Evolutionary conservation across 2,113 vertebrate genomes (phyloP).

Genomic region (Regulus satrapa): DNA sequence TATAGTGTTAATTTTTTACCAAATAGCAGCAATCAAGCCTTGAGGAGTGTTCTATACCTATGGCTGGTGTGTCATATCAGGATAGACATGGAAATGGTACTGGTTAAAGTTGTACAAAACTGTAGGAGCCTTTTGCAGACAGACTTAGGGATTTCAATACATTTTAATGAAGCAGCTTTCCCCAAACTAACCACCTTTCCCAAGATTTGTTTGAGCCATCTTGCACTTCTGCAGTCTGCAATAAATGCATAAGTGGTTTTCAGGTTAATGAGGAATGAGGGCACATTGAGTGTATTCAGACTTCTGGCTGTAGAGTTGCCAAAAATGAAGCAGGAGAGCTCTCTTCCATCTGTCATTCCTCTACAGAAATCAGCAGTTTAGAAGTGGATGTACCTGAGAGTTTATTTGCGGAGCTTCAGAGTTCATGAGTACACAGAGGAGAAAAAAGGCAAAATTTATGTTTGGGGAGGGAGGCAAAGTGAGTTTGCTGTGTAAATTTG

Average conservation of each 20-base stretch:
- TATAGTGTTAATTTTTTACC: neutral
- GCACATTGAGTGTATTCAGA: neutral
- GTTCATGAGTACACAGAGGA: neutral
- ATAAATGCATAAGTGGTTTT: neutral
- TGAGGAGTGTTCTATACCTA: neutral
- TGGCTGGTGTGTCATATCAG: neutral
- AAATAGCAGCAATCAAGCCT: neutral
- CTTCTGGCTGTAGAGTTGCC: neutral
- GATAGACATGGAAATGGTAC: neutral
- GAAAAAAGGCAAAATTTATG: neutral
- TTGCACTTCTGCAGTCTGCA: neutral
- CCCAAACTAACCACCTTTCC: neutral
- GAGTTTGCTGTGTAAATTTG: neutral
- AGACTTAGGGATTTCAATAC: neutral
- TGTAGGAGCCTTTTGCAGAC: neutral
- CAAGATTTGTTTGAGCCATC: neutral
- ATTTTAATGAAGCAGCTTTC: neutral
- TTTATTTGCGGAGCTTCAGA: neutral
- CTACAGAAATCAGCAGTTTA: neutral
- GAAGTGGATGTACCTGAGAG: neutral
- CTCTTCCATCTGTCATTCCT: constrained; percentile 17
- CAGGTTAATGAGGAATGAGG: neutral
- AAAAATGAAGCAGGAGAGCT: constrained; percentile 2
- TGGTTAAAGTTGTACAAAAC: neutral
- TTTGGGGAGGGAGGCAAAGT: neutral